A percentile compares a stretch with the other conserved stretches of the same genome.
phyloP scores from a whole-genome alignment of 2,797 vertebrate genomes.

The Scarus forsteni region DNA sequence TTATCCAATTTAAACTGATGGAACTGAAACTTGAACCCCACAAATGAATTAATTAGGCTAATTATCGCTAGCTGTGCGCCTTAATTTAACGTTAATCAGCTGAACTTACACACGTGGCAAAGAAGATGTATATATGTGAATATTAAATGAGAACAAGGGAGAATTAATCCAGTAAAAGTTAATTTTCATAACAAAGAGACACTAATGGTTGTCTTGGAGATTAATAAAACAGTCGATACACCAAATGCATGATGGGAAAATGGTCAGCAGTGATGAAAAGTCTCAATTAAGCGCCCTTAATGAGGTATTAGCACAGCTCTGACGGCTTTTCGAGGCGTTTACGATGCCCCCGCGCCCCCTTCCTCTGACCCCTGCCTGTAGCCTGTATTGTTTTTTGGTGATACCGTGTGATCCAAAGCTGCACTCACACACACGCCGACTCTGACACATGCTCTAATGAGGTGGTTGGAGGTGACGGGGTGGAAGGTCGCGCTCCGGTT shows the following conservation, averaged over 20 bases:
- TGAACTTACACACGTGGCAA: constrained; percentile 2
- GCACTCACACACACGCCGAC: constrained; percentile 25
- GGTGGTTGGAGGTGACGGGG: constrained; percentile 37
- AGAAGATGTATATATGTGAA: not conserved
- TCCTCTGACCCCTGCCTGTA: constrained; percentile 1
- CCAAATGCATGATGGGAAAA: not conserved
- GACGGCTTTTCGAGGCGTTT: constrained; percentile 5
- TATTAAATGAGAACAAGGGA: not conserved
- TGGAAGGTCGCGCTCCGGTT: constrained; percentile 44
- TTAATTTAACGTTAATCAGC: constrained; percentile 47
- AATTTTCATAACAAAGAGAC: not conserved
- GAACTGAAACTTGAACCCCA: constrained; percentile 82
- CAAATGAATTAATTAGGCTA: constrained; percentile 80
- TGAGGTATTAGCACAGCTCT: constrained; percentile 6
- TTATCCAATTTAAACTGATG: constrained; percentile 83
- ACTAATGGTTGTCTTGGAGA: constrained; percentile 21
- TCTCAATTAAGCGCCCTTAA: not conserved
- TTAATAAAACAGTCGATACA: constrained; percentile 11
- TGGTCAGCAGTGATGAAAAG: constrained; percentile 1
- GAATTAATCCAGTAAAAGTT: not conserved
- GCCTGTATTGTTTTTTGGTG: constrained; percentile 6
- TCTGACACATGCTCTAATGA: constrained; percentile 63
- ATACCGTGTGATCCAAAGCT: constrained; percentile 18
- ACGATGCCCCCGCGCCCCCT: not conserved
- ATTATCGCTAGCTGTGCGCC: constrained; percentile 58